Percentiles rank a stretch among this genome's conserved stretches.
These are phyloP conservation scores for Drosophila nannoptera DNA, from an alignment of 1,140 invertebrate genomes.

Conservation along the genomic window DNA sequence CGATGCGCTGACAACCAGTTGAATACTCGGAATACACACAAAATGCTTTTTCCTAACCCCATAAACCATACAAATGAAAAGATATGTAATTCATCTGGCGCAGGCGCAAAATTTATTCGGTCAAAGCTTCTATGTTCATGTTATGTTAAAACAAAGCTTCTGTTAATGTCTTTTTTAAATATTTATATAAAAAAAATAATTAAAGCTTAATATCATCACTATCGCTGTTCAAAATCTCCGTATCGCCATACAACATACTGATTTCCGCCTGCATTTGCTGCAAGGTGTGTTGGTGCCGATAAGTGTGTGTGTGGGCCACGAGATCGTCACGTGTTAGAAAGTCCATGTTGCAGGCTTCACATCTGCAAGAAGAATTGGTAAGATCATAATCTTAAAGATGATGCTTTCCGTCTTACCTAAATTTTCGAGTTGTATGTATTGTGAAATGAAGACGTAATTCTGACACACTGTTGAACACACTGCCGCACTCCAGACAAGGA, in stretches of 20 bases:
- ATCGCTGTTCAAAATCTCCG: too few relatives aligned
- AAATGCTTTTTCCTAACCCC: slow-evolving; percentile 6
- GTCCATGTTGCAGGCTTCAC: slow-evolving; percentile 47
- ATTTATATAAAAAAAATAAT: too few relatives aligned
- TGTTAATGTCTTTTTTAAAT: slow-evolving; percentile 11
- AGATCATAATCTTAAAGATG: not conserved
- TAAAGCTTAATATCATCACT: too few relatives aligned
- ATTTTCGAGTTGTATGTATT: slow-evolving; percentile 20
- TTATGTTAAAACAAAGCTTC: slow-evolving; percentile 4
- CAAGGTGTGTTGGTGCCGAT: slow-evolving; percentile 23
- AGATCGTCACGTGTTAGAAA: slow-evolving; percentile 28
- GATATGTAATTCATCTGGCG: not conserved
- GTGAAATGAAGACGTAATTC: slow-evolving; percentile 38
- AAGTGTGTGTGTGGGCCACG: slow-evolving; percentile 33
- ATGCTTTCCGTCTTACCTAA: slow-evolving; percentile 23
- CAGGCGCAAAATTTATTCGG: slow-evolving; percentile 24
- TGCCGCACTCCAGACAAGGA: slow-evolving; percentile 57
- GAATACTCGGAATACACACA: slow-evolving; percentile 53
- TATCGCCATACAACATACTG: slow-evolving; percentile 13
- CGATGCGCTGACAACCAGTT: slow-evolving; percentile 65
- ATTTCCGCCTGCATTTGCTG: slow-evolving; percentile 45
- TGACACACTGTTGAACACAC: slow-evolving; percentile 26
- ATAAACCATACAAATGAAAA: slow-evolving; percentile 39
- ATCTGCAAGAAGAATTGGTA: slow-evolving; percentile 17
- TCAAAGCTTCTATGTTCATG: slow-evolving; percentile 19